Evolutionary conservation across 2,113 vertebrate species (phyloP).

Genomic region (Gavia stellata): DNA sequence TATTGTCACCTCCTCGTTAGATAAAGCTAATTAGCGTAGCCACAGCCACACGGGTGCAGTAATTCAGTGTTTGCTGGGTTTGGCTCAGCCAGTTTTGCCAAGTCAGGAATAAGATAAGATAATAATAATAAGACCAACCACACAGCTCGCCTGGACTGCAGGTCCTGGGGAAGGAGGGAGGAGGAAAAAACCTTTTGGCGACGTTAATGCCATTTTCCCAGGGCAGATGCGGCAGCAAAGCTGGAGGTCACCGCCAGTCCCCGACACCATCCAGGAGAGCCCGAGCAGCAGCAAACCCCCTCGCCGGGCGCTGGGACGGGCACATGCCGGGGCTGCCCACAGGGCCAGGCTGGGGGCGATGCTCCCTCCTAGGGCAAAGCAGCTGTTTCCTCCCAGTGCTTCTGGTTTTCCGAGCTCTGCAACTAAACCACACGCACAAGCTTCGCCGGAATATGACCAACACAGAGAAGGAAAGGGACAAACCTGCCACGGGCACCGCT

Average conservation of each 20-base stretch:
- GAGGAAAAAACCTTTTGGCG: neutral
- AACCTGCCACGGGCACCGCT: neutral
- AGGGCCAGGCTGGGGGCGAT: neutral
- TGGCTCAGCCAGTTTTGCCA: neutral
- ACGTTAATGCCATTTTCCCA: neutral
- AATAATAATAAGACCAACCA: neutral
- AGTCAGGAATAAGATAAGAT: neutral
- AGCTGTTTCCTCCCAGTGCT: neutral
- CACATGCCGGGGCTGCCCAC: neutral
- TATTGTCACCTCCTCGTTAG: neutral
- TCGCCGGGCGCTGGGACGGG: neutral
- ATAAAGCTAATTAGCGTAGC: neutral
- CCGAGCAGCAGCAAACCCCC: neutral
- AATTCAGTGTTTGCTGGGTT: neutral
- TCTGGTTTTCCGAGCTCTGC: neutral
- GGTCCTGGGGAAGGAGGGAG: neutral
- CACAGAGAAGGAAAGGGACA: neutral
- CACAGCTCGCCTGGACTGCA: no score
- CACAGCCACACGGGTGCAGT: neutral
- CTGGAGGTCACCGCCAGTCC: neutral
- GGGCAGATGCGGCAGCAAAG: neutral
- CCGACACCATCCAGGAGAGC: neutral
- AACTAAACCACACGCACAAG: neutral
- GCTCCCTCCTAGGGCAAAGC: neutral
- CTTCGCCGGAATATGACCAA: neutral